Evolutionary conservation across 2,113 vertebrate genomes (phyloP), one percentile per base, ranked within the genome.

Genomic region (Salvelinus alpinus): DNA sequence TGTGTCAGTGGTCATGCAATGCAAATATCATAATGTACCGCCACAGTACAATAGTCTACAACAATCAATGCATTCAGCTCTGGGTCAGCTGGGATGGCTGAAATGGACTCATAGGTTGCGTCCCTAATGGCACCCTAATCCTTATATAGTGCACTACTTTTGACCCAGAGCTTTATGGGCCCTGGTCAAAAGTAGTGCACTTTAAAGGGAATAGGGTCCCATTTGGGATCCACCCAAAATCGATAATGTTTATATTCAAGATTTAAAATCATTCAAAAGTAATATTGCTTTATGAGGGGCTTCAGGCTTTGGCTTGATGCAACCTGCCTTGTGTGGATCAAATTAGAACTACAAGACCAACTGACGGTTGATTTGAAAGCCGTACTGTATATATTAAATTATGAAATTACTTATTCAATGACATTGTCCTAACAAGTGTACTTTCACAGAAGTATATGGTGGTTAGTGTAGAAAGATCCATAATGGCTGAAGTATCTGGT

Each of bases 221-320:
- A 44, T 44, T 44, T 44, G 38, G 38, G 38, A 44, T 44, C 7
- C 8, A 9, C 0, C 0, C 38, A 44, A 44, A 2, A 44, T 44
- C 8, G 8, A 8, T 44, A 9, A 44, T 9, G 38, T 44, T 44
- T 11, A 44, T 65, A 13, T 14, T 22, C 1, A 29, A 29, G 25
- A 5, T 65, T 25, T 27, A 31, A 31, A 29, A 77, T 4, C 5
- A 1, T 69, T 74, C 22, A 78, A 76, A 29, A 34, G 7, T 66
- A 27, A 3, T 5, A 64, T 48, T 20, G 8, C 59, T 75, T 59
- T 70, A 44, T 22, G 59, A 1, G 4, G 25, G 62, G 47, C 75
- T 80, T 72, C 64, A 62, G 72, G 71, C 60, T 86, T 80, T 76
- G 78, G 79, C 78, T 85, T 78, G 77, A 85, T 85, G 84, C 75